A percentile compares a stretch with the other conserved stretches of the same genome.
Evolutionary conservation across 2,888 invertebrate genomes (phyloP).

Genomic region (Brachyptera putata): DNA sequence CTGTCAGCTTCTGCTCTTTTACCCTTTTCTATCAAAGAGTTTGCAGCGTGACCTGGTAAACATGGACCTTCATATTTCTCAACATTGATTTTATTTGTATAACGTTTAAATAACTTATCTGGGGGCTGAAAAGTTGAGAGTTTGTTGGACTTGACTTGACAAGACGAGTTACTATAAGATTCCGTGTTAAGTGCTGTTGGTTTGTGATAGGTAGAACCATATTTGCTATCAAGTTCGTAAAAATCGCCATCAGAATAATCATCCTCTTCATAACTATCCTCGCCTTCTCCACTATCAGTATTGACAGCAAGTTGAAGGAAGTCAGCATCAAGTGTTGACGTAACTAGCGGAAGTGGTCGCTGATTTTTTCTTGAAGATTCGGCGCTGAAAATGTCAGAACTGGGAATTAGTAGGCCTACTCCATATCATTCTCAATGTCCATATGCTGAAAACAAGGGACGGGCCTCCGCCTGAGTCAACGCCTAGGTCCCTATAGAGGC

Average conservation of each 20-base stretch:
- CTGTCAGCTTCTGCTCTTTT: constrained; percentile 66
- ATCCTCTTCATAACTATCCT: constrained; percentile 25
- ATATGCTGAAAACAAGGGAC: too few relatives aligned
- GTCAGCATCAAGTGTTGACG: background rate
- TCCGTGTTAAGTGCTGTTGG: constrained; percentile 3
- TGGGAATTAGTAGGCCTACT: too few relatives aligned
- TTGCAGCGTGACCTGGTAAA: constrained; percentile 63
- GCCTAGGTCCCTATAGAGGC: too few relatives aligned
- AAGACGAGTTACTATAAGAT: constrained; percentile 3
- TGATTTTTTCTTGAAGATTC: background rate
- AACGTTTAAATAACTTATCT: constrained; percentile 76
- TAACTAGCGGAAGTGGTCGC: constrained; percentile 10
- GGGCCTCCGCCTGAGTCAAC: too few relatives aligned
- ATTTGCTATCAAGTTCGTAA: constrained; percentile 31
- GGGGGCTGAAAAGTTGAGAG: constrained; percentile 56
- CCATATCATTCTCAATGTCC: too few relatives aligned
- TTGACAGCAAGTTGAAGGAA: too few relatives aligned
- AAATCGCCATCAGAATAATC: constrained; percentile 33
- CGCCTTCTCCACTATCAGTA: too few relatives aligned
- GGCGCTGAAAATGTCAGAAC: background rate
- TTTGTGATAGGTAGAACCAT: constrained; percentile 16
- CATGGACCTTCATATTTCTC: constrained; percentile 70
- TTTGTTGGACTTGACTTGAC: constrained; percentile 10
- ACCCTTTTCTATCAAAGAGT: constrained; percentile 64
- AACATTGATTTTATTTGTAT: constrained; percentile 75